These are phyloP conservation scores for Lepus townsendii DNA, from an alignment of 2,797 vertebrate species.

Conservation along the genomic window DNA sequence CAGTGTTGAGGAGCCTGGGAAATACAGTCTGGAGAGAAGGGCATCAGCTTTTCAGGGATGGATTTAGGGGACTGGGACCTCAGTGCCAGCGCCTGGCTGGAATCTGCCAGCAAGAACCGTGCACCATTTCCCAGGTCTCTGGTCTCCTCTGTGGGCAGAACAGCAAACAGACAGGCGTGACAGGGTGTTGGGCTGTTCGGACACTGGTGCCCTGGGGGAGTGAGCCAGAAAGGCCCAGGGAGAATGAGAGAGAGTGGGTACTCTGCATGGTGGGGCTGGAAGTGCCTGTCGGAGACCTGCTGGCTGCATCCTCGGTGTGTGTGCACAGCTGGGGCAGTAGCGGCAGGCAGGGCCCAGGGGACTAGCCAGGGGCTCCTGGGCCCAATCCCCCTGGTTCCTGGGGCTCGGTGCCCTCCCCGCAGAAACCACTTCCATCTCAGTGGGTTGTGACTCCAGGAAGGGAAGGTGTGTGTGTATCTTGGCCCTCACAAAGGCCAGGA, in stretches of 20 bases:
- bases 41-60: background rate
- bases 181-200: background rate
- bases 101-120: no score
- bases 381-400: background rate
- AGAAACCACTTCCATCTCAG: conserved; percentile 21
- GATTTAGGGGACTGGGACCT: background rate
- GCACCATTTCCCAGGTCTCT: background rate
- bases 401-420: background rate
- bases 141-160: background rate
- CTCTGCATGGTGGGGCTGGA: no score
- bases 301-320: background rate
- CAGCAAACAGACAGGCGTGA: background rate
- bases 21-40: background rate
- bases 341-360: background rate
- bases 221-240: background rate
- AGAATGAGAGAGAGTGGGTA: no score
- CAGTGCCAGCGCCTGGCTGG: background rate
- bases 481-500: conserved; percentile 44
- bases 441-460: background rate
- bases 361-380: background rate
- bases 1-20: background rate
- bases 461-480: conserved; percentile 25
- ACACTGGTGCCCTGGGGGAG: background rate
- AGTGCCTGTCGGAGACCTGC: background rate
- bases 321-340: background rate